These are phyloP conservation scores for Falco berigora DNA, from an alignment of 2,797 vertebrate species.

Conservation along the genomic window DNA sequence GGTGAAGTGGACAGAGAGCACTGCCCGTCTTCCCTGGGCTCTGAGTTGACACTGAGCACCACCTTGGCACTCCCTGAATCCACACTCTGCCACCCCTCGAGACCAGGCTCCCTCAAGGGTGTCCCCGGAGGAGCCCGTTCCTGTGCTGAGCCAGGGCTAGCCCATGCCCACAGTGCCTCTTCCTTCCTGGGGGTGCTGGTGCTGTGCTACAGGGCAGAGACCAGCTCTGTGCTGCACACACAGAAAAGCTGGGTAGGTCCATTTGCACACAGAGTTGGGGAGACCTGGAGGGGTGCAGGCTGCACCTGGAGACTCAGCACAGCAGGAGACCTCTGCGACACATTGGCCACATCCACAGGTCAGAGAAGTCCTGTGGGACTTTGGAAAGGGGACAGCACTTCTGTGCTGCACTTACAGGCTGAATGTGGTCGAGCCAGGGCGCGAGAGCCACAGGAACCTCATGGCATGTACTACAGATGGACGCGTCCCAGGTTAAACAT, in stretches of 20 bases:
- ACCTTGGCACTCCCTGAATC: not conserved
- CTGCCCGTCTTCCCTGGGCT: not conserved
- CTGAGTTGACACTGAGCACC: not conserved
- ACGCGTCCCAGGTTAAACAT: conserved; percentile 44
- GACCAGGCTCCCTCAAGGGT: not conserved
- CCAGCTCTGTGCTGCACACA: not conserved
- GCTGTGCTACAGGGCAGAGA: not conserved
- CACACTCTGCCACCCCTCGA: not conserved
- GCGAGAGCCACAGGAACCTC: not conserved
- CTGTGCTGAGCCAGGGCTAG: not conserved
- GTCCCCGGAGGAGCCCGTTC: not conserved
- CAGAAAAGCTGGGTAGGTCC: not conserved
- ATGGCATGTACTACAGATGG: conserved; percentile 37
- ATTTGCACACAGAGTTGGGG: not conserved
- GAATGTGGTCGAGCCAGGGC: not conserved
- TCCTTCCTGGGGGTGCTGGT: not conserved
- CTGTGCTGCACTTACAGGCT: not conserved
- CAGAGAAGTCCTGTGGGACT: not conserved
- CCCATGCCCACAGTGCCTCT: accelerated
- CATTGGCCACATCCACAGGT: not conserved
- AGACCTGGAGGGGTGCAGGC: not conserved
- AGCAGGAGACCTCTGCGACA: not conserved
- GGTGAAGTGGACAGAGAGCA: not conserved
- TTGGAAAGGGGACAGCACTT: not conserved
- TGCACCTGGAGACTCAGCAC: not conserved